These are phyloP conservation scores for Charanyca ferruginea DNA, from an alignment of 2,888 invertebrate genomes.

Conservation along the genomic window DNA sequence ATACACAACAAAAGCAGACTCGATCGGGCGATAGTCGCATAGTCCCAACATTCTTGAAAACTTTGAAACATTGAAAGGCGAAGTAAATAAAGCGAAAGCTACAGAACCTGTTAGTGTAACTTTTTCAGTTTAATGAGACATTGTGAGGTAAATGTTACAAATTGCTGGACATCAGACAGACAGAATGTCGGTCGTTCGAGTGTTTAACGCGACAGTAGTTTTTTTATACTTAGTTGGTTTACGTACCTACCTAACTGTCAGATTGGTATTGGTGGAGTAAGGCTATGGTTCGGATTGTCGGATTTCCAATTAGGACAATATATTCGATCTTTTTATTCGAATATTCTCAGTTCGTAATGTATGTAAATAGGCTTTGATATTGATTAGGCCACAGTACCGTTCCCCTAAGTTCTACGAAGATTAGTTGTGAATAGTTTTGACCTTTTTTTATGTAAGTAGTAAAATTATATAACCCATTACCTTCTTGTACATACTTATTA, in stretches of 20 bases:
- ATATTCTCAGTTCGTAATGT: neutral
- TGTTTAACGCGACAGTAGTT: slow-evolving; percentile 39
- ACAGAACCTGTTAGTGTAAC: slow-evolving; percentile 56
- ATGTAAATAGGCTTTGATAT: neutral
- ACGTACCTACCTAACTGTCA: neutral
- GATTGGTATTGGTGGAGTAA: neutral
- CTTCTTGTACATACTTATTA: neutral
- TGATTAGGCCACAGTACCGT: too few relatives aligned
- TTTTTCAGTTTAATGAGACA: slow-evolving; percentile 78
- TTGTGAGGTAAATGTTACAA: slow-evolving; percentile 73
- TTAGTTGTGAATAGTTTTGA: neutral
- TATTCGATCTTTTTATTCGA: neutral
- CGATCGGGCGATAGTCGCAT: slow-evolving; percentile 50
- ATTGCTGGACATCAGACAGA: slow-evolving; percentile 62
- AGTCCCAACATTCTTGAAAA: slow-evolving; percentile 62
- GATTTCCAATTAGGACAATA: neutral
- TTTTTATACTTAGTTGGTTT: slow-evolving; percentile 18
- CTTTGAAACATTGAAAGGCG: slow-evolving; percentile 58
- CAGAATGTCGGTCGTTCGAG: slow-evolving; percentile 55
- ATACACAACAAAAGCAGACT: slow-evolving; percentile 50
- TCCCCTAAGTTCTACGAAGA: neutral
- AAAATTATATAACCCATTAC: neutral
- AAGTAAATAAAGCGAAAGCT: slow-evolving; percentile 65
- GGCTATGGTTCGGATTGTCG: neutral
- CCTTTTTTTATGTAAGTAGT: neutral